A percentile compares a stretch with the other conserved stretches of the same genome.
Conservation (phyloP, 2,888 invertebrate species). For the Dicyrtomina minuta region DNA sequence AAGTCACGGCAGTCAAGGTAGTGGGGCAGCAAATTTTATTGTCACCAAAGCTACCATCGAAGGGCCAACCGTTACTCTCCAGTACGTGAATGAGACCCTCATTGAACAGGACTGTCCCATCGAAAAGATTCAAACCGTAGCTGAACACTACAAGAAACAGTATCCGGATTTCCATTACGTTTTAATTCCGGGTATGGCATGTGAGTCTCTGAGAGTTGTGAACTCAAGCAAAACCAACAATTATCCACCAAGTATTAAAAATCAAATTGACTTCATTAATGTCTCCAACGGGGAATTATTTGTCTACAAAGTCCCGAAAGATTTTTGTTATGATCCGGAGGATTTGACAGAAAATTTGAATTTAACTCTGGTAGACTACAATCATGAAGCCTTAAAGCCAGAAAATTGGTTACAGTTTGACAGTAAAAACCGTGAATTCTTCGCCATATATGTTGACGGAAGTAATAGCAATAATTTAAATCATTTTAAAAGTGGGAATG, state of each 20-base stretch:
- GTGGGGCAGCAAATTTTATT: constrained; percentile 27
- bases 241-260: constrained; percentile 74
- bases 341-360: constrained; percentile 73
- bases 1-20: too few species aligned
- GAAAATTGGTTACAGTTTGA: constrained; percentile 88
- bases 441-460: constrained; percentile 73
- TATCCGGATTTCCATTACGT: constrained; percentile 23
- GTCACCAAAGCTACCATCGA: constrained; percentile 30
- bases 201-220: constrained; percentile 34
- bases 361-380: constrained; percentile 71
- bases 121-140: constrained; percentile 4
- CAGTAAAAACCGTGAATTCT: constrained; percentile 82
- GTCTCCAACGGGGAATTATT: constrained; percentile 80
- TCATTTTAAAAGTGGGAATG: constrained; percentile 64
- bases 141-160: constrained; percentile 12
- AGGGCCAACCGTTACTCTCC: constrained; percentile 26
- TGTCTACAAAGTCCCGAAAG: constrained; percentile 67
- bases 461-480: constrained; percentile 73
- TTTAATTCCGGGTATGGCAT: constrained; percentile 10
- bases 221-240: constrained; percentile 64
- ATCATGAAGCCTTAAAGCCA: constrained; percentile 66
- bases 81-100: constrained; percentile 43
- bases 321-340: constrained; percentile 87
- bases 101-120: constrained; percentile 27
- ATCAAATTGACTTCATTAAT: constrained; percentile 80